Evolutionary conservation across 2,888 invertebrate genomes (phyloP).

Genomic region (Ectropis crepuscularia): DNA sequence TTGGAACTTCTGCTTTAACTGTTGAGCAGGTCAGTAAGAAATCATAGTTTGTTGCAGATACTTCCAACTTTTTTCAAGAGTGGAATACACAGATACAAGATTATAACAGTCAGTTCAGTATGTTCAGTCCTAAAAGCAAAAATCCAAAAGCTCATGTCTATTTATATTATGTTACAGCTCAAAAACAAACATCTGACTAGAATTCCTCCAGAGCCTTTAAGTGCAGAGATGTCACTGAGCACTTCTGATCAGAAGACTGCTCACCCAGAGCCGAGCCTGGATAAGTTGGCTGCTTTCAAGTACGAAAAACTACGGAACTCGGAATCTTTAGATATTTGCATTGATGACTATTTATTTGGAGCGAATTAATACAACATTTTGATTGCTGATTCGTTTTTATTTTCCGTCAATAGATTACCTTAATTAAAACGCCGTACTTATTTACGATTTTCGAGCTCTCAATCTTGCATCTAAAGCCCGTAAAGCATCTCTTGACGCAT

Average conservation of each 20-base stretch:
- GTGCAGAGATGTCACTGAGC: constrained; percentile 34
- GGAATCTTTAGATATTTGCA: constrained; percentile 64
- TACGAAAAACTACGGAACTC: constrained; percentile 68
- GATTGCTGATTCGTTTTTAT: neutral
- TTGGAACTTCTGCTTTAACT: constrained; percentile 61
- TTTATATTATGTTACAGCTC: constrained; percentile 53
- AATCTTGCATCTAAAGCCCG: constrained; percentile 60
- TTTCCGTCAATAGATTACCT: too few species aligned
- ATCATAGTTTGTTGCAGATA: neutral
- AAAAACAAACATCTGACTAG: constrained; percentile 64
- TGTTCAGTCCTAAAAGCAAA: too few species aligned
- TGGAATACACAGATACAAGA: neutral
- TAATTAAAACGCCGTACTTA: neutral
- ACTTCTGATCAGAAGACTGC: constrained; percentile 44
- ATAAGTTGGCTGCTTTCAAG: constrained; percentile 61
- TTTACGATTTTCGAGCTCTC: constrained; percentile 44
- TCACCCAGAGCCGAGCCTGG: constrained; percentile 68
- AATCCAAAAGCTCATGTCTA: neutral
- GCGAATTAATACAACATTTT: constrained; percentile 42
- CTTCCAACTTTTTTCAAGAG: too few species aligned
- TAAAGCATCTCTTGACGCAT: constrained; percentile 65
- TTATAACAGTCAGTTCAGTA: neutral
- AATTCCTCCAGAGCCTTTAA: constrained; percentile 56
- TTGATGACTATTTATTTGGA: constrained; percentile 58
- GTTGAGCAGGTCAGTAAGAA: constrained; percentile 60